These are phyloP conservation scores for Vultur gryphus DNA, from an alignment of 2,797 vertebrate genomes.

Conservation along the genomic window DNA sequence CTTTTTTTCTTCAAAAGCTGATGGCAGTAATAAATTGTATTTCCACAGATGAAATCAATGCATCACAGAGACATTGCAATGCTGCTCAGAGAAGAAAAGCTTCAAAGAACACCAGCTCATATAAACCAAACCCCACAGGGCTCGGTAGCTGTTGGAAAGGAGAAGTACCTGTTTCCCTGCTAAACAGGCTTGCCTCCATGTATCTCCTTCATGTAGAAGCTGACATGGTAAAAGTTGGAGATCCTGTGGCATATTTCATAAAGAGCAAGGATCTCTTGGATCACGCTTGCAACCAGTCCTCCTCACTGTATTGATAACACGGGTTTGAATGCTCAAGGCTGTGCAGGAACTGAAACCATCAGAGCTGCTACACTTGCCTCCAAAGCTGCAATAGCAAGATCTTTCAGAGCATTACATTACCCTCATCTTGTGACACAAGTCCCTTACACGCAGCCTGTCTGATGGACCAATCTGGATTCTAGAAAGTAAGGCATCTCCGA, in stretches of 20 bases:
- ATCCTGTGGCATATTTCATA: neutral
- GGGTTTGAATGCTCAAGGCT: neutral
- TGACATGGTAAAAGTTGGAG: neutral
- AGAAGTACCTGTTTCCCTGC: neutral
- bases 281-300: neutral
- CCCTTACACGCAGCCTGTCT: neutral
- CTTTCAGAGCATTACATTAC: neutral
- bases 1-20: neutral
- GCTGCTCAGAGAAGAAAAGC: neutral
- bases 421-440: neutral
- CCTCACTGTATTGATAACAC: fast-evolving
- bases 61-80: neutral
- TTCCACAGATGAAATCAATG: neutral
- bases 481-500: neutral
- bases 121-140: neutral
- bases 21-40: neutral
- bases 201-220: neutral
- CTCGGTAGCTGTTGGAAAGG: neutral
- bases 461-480: neutral
- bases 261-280: neutral
- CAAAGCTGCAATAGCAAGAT: neutral
- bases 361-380: neutral
- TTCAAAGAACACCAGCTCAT: neutral
- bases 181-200: neutral
- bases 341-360: neutral